These are phyloP conservation scores for Microtus montanus DNA, from an alignment of 2,113 vertebrate genomes.

Conservation along the genomic window DNA sequence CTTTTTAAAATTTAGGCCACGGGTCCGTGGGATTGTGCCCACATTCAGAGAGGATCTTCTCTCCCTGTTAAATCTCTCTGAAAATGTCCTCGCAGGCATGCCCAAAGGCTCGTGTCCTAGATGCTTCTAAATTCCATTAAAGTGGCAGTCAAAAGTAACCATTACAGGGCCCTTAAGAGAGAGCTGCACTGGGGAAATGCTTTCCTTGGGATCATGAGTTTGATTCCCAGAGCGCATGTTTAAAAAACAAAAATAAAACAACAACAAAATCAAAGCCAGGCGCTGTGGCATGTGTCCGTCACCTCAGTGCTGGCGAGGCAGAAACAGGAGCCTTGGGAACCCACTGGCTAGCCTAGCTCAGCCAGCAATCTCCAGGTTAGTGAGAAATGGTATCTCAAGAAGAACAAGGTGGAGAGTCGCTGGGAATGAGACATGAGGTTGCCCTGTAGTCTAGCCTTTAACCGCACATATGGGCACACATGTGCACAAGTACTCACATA, in stretches of 20 bases:
- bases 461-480: neutral
- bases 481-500: neutral
- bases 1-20: neutral
- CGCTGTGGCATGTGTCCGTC: no score
- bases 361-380: neutral
- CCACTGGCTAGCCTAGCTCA: neutral
- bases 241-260: neutral
- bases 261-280: neutral
- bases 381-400: neutral
- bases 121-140: neutral
- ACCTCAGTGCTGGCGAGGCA: neutral
- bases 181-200: neutral
- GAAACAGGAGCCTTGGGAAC: neutral
- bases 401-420: neutral
- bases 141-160: neutral
- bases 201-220: neutral
- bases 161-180: neutral
- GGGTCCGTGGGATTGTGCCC: neutral
- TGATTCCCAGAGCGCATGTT: neutral
- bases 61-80: neutral
- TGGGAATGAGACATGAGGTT: neutral
- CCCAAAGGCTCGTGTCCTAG: neutral
- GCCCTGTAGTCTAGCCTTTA: neutral
- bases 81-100: neutral
- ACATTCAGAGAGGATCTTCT: neutral